Evolutionary conservation across 2,888 invertebrate genomes (phyloP), one percentile per base, ranked within the genome.

Genomic region (Clunio marinus): DNA sequence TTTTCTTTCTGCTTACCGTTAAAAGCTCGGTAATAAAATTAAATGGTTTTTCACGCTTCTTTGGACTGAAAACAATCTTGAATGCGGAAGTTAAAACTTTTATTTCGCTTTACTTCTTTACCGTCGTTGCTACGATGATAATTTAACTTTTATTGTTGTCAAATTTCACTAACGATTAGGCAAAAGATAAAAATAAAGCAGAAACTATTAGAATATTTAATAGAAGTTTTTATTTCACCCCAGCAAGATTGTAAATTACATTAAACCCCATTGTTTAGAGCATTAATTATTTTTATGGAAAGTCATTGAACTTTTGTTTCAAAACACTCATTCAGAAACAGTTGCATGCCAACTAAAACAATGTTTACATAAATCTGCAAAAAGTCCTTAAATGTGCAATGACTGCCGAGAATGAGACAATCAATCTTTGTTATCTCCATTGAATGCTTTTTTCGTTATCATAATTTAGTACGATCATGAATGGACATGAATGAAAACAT

Each of bases 11-110:
- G 8, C 15, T 60, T 15, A 60, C 35, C 46, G 63, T 46, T 45
- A n/a, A n/a, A n/a, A n/a, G n/a, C n/a, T n/a, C n/a, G 46, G 63
- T 63, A 63, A 63, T 63, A 63, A 63, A 63, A 63, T 63, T 63
- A 63, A 63, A 63, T 63, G 45, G 63, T 60, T 60, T 59, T 60
- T 27, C 41, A 37, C 25, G 35, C 41, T 20, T 58, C 41, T 60
- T 60, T 37, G 57, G 32, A 32, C 15, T 3, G 15, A 45, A 17
- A 17, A 32, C 5, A 51, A 32, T 32, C 32, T 32, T 8, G 41
- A 32, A 32, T 32, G 5, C 32, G 32, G 10, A 32, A 7, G 13
- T n/a, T 7, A 45, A 25, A 57, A 2, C 3, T 57, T 57, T 57
- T 57, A 20, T 51, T 51, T 32, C 10, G 8, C 20, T 51, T 51